phyloP scores from a whole-genome alignment of 1,140 invertebrate species.

The Drosophila novamexicana region DNA sequence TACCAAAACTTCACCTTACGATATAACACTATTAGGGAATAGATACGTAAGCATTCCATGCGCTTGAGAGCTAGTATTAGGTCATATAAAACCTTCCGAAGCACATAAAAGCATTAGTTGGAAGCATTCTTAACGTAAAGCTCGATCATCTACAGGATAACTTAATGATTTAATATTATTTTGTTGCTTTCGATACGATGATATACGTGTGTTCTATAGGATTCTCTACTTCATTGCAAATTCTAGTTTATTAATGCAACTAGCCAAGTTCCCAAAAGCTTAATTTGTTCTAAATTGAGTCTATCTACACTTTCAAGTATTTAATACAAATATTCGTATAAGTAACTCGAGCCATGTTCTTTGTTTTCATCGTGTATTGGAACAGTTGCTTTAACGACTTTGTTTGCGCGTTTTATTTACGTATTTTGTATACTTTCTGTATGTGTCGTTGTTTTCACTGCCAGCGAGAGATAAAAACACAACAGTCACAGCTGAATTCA shows the following conservation, averaged over 20 bases:
- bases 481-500: slow-evolving; percentile 26
- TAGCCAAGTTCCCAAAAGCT: not conserved
- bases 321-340: slow-evolving; percentile 2
- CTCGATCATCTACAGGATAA: too few species aligned
- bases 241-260: not conserved
- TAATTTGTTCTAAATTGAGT: not conserved
- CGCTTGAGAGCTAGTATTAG: too few species aligned
- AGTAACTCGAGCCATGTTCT: slow-evolving; percentile 25
- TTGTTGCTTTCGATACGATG: not conserved
- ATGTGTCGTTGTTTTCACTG: slow-evolving; percentile 15
- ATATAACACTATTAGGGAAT: too few species aligned
- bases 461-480: slow-evolving; percentile 7
- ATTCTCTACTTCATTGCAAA: too few species aligned
- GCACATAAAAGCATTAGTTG: too few species aligned
- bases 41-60: too few species aligned
- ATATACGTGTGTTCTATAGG: not conserved
- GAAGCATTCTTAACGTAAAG: too few species aligned
- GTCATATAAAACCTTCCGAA: too few species aligned
- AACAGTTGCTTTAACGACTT: slow-evolving; percentile 68
- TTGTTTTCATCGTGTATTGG: slow-evolving; percentile 59
- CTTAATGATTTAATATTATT: too few species aligned
- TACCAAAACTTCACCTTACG: too few species aligned
- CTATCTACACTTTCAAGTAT: slow-evolving; percentile 4
- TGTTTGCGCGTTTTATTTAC: slow-evolving; percentile 32
- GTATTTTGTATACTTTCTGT: slow-evolving; percentile 15